phyloP scores from a whole-genome alignment of 2,888 invertebrate genomes.

The Neuroscelio doddi region DNA sequence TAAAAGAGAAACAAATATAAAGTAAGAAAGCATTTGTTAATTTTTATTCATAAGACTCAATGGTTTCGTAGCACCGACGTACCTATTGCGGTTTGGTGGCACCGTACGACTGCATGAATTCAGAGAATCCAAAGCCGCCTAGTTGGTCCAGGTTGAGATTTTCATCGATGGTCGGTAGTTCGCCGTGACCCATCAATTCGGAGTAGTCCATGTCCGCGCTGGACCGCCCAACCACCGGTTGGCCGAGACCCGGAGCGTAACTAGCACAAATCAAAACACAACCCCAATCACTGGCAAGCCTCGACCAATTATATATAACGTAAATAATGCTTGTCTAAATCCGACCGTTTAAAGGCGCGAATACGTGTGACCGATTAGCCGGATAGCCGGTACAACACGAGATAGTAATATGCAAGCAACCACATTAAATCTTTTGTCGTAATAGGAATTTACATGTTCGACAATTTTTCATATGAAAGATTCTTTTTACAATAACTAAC shows the following conservation, averaged over 20 bases:
- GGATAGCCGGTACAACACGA: slow-evolving; percentile 71
- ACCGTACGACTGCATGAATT: slow-evolving; percentile 67
- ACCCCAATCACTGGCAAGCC: slow-evolving; percentile 72
- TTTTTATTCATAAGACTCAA: slow-evolving; percentile 21
- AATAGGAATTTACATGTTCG: slow-evolving; percentile 1
- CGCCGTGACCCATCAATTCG: slow-evolving; percentile 63
- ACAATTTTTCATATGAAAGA: slow-evolving; percentile 8
- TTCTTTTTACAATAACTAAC: neutral
- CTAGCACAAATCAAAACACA: slow-evolving; percentile 70
- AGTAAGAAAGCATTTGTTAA: too few relatives aligned
- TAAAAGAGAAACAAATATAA: too few relatives aligned
- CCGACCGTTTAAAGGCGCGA: too few relatives aligned
- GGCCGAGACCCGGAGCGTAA: slow-evolving; percentile 71
- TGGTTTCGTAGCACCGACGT: slow-evolving; percentile 45
- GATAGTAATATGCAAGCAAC: slow-evolving; percentile 55
- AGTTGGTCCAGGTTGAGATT: slow-evolving; percentile 69
- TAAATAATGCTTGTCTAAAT: too few relatives aligned
- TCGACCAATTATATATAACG: slow-evolving; percentile 44
- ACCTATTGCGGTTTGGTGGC: slow-evolving; percentile 65
- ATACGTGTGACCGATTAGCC: slow-evolving; percentile 58
- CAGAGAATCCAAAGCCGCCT: slow-evolving; percentile 63
- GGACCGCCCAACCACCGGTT: slow-evolving; percentile 63
- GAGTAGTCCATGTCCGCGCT: slow-evolving; percentile 69
- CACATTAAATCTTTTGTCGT: too few relatives aligned
- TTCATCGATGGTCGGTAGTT: slow-evolving; percentile 66